phyloP scores from a whole-genome alignment of 2,113 vertebrate genomes.

The Brienomyrus longianalis region DNA sequence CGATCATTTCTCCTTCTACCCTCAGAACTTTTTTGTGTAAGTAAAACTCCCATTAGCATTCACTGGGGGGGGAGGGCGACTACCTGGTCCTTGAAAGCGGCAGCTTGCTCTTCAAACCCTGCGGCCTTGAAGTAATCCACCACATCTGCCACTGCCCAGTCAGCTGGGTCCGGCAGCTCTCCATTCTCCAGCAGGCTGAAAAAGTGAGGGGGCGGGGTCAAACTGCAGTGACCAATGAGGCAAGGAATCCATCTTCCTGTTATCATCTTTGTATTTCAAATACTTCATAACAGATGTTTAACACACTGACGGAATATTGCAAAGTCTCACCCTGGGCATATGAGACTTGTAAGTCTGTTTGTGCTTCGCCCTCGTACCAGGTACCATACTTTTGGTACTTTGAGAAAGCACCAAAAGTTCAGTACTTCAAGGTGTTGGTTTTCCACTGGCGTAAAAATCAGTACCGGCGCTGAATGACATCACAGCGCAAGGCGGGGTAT shows the following conservation, averaged over 20 bases:
- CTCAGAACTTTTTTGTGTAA: background rate
- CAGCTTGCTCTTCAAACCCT: conserved; percentile 77
- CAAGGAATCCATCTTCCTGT: background rate
- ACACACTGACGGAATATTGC: background rate
- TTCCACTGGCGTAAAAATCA: too few species aligned
- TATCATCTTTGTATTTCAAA: background rate
- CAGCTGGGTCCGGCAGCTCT: conserved; percentile 66
- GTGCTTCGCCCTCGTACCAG: too few species aligned
- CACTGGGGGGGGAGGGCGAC: background rate
- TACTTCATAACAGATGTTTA: background rate
- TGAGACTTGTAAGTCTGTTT: background rate
- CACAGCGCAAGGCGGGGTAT: too few species aligned
- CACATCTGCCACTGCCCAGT: conserved; percentile 74
- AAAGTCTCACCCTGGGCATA: background rate
- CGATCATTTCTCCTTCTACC: background rate
- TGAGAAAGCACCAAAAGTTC: too few species aligned
- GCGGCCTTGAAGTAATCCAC: conserved; percentile 75
- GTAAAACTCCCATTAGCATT: background rate
- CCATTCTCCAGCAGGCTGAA: conserved; percentile 68
- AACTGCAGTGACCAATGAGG: background rate
- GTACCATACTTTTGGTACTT: too few species aligned
- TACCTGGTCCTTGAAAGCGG: conserved; percentile 77
- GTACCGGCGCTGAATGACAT: too few species aligned
- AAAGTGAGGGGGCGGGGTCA: conserved; percentile 26
- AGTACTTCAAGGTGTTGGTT: too few species aligned